Conservation (phyloP, 2,113 vertebrate species). For the Myiagra hebetior region DNA sequence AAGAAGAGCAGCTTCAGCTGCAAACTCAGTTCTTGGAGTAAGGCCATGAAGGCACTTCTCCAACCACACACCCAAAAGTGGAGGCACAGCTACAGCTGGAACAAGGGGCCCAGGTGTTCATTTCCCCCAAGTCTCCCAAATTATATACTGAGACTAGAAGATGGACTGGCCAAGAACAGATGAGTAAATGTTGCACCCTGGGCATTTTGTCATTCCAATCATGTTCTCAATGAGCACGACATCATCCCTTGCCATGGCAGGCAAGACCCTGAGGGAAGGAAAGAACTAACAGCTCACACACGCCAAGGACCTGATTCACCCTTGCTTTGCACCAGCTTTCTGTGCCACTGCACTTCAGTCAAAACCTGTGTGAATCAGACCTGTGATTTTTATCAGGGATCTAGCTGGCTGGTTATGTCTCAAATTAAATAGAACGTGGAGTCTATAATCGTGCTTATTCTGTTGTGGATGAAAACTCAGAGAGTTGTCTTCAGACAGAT, state of each 20-base stretch:
- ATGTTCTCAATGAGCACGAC: not conserved
- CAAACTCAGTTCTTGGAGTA: not conserved
- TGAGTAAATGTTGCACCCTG: not conserved
- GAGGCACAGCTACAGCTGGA: not conserved
- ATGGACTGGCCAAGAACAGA: not conserved
- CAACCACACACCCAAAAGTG: not conserved
- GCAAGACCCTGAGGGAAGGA: not conserved
- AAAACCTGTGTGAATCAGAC: not conserved
- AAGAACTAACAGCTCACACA: not conserved
- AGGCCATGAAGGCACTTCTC: not conserved
- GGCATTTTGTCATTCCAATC: not conserved
- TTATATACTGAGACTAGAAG: not conserved
- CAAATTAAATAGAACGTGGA: not conserved
- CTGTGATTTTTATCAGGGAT: not conserved
- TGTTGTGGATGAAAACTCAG: not conserved
- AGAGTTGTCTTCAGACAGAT: not conserved
- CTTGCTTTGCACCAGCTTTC: not conserved
- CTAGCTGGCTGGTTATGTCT: not conserved
- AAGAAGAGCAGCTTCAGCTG: slow-evolving; percentile 10
- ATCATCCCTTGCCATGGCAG: not conserved
- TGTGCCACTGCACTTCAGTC: not conserved
- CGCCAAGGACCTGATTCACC: not conserved
- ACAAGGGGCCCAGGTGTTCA: not conserved
- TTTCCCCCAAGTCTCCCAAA: not conserved
- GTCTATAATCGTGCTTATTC: not conserved